phyloP scores from a whole-genome alignment of 2,888 invertebrate species.

The Anarsia innoxiella region DNA sequence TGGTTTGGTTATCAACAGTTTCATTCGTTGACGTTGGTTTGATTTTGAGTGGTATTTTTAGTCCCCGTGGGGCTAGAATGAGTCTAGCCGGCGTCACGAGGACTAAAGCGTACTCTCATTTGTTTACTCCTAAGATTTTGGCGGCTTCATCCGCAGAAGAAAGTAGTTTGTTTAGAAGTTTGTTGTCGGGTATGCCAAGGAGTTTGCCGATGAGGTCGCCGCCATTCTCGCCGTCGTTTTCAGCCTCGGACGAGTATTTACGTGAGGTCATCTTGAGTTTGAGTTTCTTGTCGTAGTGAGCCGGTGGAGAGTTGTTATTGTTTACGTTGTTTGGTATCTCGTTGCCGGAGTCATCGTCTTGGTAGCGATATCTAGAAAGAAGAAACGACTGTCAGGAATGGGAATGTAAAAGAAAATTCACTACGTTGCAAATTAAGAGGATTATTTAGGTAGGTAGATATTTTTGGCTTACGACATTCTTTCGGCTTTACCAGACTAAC shows the following conservation, averaged over 20 bases:
- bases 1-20: conserved; percentile 23
- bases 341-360: conserved; percentile 62
- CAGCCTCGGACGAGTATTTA: conserved; percentile 64
- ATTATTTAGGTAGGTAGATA: not conserved
- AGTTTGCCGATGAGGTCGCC: conserved; percentile 92
- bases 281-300: conserved; percentile 71
- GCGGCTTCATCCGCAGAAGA: conserved; percentile 90
- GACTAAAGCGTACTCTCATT: conserved; percentile 75
- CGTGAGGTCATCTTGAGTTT: conserved; percentile 65
- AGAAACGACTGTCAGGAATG: not conserved
- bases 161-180: conserved; percentile 88
- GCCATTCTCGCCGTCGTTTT: conserved; percentile 74
- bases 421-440: conserved; percentile 1
- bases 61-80: conserved; percentile 65
- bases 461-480: not conserved
- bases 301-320: conserved; percentile 73
- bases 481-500: no score
- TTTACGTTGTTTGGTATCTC: conserved; percentile 69
- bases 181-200: conserved; percentile 89
- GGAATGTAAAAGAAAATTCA: conserved; percentile 1
- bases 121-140: conserved; percentile 88
- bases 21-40: conserved; percentile 30
- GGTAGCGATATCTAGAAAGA: conserved; percentile 51
- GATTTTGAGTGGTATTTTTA: conserved; percentile 38
- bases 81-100: conserved; percentile 67